These are phyloP conservation scores for Donacobius atricapilla DNA, from an alignment of 2,113 vertebrate species.

Conservation along the genomic window DNA sequence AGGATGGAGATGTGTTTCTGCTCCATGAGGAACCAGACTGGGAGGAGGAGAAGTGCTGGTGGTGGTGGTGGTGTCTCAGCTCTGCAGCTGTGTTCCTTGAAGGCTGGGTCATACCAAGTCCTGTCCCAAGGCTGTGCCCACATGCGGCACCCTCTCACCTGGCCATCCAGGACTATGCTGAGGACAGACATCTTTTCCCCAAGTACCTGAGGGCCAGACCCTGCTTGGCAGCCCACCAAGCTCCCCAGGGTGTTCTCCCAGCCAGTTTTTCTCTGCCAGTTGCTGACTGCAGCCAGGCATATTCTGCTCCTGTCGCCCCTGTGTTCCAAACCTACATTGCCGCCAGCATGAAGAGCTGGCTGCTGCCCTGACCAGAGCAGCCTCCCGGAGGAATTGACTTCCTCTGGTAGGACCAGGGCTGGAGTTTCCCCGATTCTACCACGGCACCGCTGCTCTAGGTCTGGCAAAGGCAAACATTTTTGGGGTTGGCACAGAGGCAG, in stretches of 20 bases:
- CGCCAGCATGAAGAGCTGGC: not conserved
- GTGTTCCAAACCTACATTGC: not conserved
- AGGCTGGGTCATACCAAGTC: not conserved
- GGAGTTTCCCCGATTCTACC: not conserved
- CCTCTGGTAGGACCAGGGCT: not conserved
- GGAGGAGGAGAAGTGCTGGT: not conserved
- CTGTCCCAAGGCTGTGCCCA: not conserved
- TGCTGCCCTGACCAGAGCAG: not conserved
- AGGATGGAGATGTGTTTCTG: not conserved
- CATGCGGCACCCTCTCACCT: not conserved
- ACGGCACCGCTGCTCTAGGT: fast-evolving
- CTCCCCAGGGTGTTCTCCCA: not conserved
- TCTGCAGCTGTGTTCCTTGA: not conserved
- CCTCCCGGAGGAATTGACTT: not conserved
- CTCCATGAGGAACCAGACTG: not conserved
- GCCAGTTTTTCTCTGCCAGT: not conserved
- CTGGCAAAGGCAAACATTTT: not conserved
- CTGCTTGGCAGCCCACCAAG: not conserved
- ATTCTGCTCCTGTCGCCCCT: not conserved
- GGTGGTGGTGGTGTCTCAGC: not conserved
- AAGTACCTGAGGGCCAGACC: not conserved
- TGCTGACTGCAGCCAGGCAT: not conserved
- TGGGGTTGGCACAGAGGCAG: not conserved
- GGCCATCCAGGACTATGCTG: not conserved
- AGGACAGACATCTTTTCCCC: not conserved